A percentile compares a stretch with the other conserved stretches of the same genome.
Evolutionary conservation across 2,113 vertebrate genomes (phyloP).

Genomic region (Paedocypris sp.): DNA sequence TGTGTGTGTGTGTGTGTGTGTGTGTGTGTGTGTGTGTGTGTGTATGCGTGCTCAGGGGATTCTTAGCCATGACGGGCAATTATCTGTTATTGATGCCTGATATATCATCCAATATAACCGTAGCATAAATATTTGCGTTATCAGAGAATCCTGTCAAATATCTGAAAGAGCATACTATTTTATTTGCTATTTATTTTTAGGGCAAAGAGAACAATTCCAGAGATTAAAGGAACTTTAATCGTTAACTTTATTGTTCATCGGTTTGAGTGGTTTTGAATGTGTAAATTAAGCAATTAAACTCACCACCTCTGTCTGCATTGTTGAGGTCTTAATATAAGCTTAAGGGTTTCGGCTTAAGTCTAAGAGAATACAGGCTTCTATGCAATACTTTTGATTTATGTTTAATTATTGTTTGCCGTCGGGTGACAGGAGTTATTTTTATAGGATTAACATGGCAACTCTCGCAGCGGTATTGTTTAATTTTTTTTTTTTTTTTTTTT

Average conservation of each 20-base stretch:
- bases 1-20: no score
- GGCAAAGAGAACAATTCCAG: constrained; percentile 11
- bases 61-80: constrained; percentile 12
- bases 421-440: no score
- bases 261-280: neutral
- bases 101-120: constrained; percentile 3
- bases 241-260: neutral
- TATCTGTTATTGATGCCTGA: constrained; percentile 8
- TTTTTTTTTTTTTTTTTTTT: no score
- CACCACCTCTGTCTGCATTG: neutral
- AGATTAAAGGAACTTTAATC: neutral
- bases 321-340: neutral
- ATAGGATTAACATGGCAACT: no score
- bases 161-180: constrained; percentile 6
- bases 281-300: neutral
- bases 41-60: constrained; percentile 32
- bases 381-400: neutral
- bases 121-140: constrained; percentile 5
- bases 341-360: neutral
- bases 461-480: no score
- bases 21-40: no score
- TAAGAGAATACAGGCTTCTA: neutral
- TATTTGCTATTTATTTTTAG: constrained; percentile 24
- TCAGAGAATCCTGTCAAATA: neutral
- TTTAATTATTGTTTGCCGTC: no score